Conservation (phyloP, 2,113 vertebrate species). For the Atlantisia rogersi region DNA sequence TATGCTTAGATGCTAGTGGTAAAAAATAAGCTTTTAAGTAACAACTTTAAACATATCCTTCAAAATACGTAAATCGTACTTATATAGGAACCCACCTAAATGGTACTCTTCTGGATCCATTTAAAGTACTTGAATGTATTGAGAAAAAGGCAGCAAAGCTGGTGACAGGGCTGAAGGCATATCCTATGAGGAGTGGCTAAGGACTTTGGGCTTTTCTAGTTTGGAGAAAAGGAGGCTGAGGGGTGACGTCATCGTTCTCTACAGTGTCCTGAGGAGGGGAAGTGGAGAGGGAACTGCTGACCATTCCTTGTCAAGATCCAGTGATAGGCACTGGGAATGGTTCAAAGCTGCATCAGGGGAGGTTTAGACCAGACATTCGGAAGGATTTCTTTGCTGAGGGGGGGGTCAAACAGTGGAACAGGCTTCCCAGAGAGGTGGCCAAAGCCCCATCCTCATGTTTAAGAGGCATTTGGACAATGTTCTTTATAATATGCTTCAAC, state of each 20-base stretch:
- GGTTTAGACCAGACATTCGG: too few relatives aligned
- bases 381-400: too few relatives aligned
- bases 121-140: background rate
- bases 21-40: background rate
- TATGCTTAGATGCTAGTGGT: background rate
- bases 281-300: too few relatives aligned
- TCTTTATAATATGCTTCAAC: background rate
- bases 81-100: background rate
- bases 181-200: accelerated
- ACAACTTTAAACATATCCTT: background rate
- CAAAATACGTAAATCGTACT: background rate
- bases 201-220: background rate
- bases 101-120: background rate
- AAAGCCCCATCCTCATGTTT: background rate
- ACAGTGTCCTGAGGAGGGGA: too few relatives aligned
- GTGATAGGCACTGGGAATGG: too few relatives aligned
- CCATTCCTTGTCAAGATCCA: too few relatives aligned
- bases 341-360: too few relatives aligned
- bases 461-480: background rate
- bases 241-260: background rate
- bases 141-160: background rate
- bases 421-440: too few relatives aligned
- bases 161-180: accelerated
- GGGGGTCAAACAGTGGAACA: too few relatives aligned
- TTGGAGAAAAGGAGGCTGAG: background rate